Conservation (phyloP, 2,113 vertebrate species). For the Sarotherodon lohbergeri region DNA sequence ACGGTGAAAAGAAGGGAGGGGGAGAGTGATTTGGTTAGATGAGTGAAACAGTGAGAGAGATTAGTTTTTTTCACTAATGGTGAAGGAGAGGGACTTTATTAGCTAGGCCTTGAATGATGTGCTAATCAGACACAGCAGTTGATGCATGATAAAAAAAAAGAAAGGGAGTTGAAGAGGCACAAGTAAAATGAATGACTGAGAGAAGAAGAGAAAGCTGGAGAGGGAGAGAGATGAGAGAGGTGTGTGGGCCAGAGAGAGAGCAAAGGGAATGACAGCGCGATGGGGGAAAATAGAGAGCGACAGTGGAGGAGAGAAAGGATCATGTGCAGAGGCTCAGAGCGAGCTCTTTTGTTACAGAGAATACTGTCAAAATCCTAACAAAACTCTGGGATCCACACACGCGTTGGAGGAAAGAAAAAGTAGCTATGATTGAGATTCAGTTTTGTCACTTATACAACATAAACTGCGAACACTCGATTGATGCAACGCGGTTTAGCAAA, state of each 20-base stretch:
- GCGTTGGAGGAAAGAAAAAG: fast-evolving
- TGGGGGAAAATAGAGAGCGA: background rate
- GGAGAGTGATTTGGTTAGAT: background rate
- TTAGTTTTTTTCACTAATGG: slow-evolving; percentile 55
- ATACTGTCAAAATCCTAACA: background rate
- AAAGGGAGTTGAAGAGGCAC: background rate
- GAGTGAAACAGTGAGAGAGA: slow-evolving; percentile 5
- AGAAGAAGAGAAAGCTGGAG: slow-evolving; percentile 11
- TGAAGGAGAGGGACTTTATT: slow-evolving; percentile 60
- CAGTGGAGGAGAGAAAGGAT: background rate
- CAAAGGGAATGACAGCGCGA: background rate
- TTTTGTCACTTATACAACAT: background rate
- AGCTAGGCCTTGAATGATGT: slow-evolving; percentile 53
- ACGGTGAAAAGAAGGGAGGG: background rate
- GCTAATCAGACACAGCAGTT: slow-evolving; percentile 53
- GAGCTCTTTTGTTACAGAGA: background rate
- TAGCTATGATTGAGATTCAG: background rate
- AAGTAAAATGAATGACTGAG: background rate
- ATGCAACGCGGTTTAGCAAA: background rate
- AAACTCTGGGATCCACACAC: background rate
- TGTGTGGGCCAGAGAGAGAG: background rate
- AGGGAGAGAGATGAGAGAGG: background rate
- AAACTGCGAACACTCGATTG: background rate
- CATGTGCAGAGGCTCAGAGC: background rate
- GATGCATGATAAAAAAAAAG: slow-evolving; percentile 53